Percentiles rank a stretch among this genome's conserved stretches.
Evolutionary conservation across 2,113 vertebrate species (phyloP).

Genomic region (Lagenorhynchus albirostris): DNA sequence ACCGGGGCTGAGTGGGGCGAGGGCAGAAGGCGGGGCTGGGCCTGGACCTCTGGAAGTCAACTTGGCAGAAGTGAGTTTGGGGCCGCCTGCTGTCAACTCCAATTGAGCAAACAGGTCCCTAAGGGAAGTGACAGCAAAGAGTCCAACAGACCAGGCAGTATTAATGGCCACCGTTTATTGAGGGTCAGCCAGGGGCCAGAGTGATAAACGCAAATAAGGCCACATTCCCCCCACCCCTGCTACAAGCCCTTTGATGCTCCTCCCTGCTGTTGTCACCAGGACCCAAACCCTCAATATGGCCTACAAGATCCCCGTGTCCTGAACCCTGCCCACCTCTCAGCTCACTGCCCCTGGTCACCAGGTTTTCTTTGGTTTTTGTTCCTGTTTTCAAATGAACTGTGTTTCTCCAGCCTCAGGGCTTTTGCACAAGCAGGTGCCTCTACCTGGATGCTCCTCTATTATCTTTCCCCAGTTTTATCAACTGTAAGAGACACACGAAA

Average conservation of each 20-base stretch:
- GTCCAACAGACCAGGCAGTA: not conserved
- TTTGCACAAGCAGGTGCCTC: not conserved
- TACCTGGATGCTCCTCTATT: not conserved
- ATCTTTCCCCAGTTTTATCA: not conserved
- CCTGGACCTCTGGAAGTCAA: not conserved
- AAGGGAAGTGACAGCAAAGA: not conserved
- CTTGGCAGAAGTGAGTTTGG: not conserved
- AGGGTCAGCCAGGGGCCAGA: not conserved
- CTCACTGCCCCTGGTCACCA: not conserved
- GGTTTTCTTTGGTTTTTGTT: not conserved
- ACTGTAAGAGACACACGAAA: not conserved
- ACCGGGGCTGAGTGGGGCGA: rapidly evolving
- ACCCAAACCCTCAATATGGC: not conserved
- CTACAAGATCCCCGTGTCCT: no score
- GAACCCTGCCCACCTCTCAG: not conserved
- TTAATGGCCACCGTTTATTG: not conserved
- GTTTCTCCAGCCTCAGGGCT: not conserved
- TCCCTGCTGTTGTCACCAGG: not conserved
- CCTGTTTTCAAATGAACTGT: not conserved
- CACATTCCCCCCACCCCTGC: not conserved
- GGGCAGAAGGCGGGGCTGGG: not conserved
- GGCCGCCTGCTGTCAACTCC: not conserved
- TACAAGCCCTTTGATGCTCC: not conserved
- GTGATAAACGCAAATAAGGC: not conserved
- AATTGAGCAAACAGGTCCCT: not conserved